Conservation (phyloP, 2,113 vertebrate species). For the Pelodiscus sinensis region DNA sequence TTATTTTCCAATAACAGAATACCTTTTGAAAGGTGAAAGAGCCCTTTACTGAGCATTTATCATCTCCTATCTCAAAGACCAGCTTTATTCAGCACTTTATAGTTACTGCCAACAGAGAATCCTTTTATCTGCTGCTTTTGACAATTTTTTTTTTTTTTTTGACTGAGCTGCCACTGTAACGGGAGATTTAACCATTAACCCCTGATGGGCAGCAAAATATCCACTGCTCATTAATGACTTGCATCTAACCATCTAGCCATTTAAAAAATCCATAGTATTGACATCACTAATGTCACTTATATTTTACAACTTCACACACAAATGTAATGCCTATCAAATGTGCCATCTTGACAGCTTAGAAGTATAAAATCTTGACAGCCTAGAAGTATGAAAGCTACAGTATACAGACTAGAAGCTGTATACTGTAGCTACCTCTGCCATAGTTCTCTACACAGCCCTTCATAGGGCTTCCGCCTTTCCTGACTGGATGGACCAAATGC, state of each 20-base stretch:
- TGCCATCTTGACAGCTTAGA: neutral
- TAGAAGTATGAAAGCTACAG: neutral
- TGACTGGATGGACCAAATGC: no score
- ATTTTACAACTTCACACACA: neutral
- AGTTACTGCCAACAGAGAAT: neutral
- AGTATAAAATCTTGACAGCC: no score
- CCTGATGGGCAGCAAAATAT: conserved; percentile 1
- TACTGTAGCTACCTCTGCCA: neutral
- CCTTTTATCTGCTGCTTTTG: neutral
- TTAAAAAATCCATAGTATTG: neutral
- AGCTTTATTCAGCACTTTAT: neutral
- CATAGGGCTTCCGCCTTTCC: no score
- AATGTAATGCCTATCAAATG: neutral
- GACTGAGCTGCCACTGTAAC: neutral
- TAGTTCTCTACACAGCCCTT: neutral
- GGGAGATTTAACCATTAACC: neutral
- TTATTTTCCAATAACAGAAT: neutral
- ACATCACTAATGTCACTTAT: neutral
- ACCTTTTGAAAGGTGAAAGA: neutral
- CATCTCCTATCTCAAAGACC: neutral
- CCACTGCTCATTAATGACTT: neutral
- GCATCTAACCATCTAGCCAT: neutral
- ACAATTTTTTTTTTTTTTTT: neutral
- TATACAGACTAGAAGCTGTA: neutral
- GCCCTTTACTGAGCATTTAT: neutral